A percentile compares a stretch with the other conserved stretches of the same genome.
phyloP scores from a whole-genome alignment of 1,140 invertebrate species.

The Drosophila paulistorum region DNA sequence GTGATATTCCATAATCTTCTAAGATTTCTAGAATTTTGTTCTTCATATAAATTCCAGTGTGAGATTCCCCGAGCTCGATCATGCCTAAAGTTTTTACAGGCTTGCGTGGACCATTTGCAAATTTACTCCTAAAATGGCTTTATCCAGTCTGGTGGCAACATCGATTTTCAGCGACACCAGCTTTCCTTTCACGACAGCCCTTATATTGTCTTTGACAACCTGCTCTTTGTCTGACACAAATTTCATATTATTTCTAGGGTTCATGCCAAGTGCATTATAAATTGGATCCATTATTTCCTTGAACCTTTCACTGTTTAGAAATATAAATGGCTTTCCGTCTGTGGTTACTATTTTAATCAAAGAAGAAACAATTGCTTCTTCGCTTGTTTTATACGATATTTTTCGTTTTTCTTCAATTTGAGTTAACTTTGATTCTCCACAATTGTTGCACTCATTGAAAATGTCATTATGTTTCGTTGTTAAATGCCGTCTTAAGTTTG shows the following conservation, averaged over 20 bases:
- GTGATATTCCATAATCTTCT: slow-evolving; percentile 12
- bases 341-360: slow-evolving; percentile 31
- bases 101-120: slow-evolving; percentile 25
- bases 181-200: slow-evolving; percentile 25
- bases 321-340: slow-evolving; percentile 34
- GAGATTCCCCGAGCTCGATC: slow-evolving; percentile 24
- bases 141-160: no score
- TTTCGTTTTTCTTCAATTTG: slow-evolving; percentile 8
- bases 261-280: slow-evolving; percentile 8
- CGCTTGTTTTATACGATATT: background rate
- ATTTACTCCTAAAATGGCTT: no score
- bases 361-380: slow-evolving; percentile 22
- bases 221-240: slow-evolving; percentile 30
- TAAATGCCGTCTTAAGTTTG: background rate
- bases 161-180: slow-evolving; percentile 15
- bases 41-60: slow-evolving; percentile 17
- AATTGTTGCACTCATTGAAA: background rate
- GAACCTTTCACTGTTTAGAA: slow-evolving; percentile 34
- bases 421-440: background rate
- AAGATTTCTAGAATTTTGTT: slow-evolving; percentile 19
- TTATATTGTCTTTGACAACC: slow-evolving; percentile 24
- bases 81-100: slow-evolving; percentile 25
- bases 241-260: slow-evolving; percentile 27
- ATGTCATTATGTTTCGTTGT: background rate
- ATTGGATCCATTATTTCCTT: slow-evolving; percentile 37